A percentile compares a stretch with the other conserved stretches of the same genome.
phyloP scores from a whole-genome alignment of 2,797 vertebrate genomes.

The Psittacula derbiana region DNA sequence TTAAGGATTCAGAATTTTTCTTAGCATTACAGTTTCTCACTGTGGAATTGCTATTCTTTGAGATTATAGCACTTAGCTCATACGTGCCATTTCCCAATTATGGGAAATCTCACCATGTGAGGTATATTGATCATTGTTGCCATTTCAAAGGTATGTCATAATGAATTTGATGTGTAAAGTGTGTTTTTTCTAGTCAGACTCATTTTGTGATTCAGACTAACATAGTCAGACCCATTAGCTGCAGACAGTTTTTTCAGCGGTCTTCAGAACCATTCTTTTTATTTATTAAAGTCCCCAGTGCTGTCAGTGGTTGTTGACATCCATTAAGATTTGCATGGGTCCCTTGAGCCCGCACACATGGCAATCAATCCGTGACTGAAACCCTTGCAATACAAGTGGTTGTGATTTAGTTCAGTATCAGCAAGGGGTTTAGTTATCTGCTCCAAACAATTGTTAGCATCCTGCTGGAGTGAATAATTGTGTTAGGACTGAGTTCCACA shows the following conservation, averaged over 20 bases:
- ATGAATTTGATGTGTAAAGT: neutral
- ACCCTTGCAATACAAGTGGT: neutral
- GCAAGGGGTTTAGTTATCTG: neutral
- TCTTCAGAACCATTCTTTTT: neutral
- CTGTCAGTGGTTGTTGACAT: neutral
- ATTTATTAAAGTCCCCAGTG: neutral
- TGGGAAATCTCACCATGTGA: rapidly evolving
- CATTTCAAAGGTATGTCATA: neutral
- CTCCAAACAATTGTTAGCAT: neutral
- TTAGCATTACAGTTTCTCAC: neutral
- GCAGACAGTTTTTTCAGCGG: neutral
- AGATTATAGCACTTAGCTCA: neutral
- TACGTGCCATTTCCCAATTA: neutral
- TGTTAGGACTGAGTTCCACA: neutral
- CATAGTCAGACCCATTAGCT: neutral
- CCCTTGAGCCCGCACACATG: neutral
- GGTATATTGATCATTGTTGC: neutral
- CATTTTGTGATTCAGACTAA: neutral
- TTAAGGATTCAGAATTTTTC: neutral
- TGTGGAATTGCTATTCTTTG: neutral
- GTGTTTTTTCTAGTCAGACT: neutral
- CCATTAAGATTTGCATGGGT: neutral
- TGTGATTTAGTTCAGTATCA: neutral
- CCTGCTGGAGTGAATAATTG: neutral
- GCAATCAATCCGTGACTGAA: neutral